A percentile compares a stretch with the other conserved stretches of the same genome.
Conservation (phyloP, 2,888 invertebrate species). For the Carabus problematicus region DNA sequence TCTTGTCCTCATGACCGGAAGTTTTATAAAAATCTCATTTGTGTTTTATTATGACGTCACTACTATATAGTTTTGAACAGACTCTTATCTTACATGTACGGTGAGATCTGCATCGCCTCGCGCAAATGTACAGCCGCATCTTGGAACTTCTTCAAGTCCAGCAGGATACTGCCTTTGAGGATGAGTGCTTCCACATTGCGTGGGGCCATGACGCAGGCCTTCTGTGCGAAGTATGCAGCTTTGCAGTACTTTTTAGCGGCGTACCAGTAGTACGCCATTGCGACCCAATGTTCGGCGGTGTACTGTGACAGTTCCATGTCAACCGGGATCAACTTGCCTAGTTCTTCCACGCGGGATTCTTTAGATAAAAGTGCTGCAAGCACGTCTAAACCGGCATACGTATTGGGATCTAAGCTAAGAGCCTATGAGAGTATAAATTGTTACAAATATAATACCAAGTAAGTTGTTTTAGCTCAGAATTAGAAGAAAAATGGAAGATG, state of each 20-base stretch:
- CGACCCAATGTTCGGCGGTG: conserved; percentile 76
- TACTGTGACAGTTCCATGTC: conserved; percentile 58
- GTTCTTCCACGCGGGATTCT: conserved; percentile 66
- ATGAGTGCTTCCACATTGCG: conserved; percentile 76
- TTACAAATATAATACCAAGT: conserved; percentile 46
- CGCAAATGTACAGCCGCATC: conserved; percentile 72
- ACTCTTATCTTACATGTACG: conserved; percentile 60
- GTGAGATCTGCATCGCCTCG: conserved; percentile 69
- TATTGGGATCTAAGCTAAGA: conserved; percentile 63
- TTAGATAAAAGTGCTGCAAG: conserved; percentile 68
- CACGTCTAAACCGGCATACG: conserved; percentile 68
- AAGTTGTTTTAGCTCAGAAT: background rate
- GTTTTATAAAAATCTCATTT: no score
- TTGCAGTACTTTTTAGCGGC: conserved; percentile 70
- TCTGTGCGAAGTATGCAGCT: conserved; percentile 76
- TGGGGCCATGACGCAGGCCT: conserved; percentile 68
- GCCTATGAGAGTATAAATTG: no score
- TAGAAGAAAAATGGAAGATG: no score
- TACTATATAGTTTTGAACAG: no score
- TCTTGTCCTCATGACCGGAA: no score
- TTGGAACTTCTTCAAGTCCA: conserved; percentile 70
- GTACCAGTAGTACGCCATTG: conserved; percentile 75
- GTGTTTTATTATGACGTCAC: no score
- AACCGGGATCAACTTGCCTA: conserved; percentile 66
- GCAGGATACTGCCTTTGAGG: conserved; percentile 73